A percentile compares a stretch with the other conserved stretches of the same genome.
These are phyloP conservation scores for Mus spretus DNA, from an alignment of 2,797 vertebrate species.

Conservation along the genomic window DNA sequence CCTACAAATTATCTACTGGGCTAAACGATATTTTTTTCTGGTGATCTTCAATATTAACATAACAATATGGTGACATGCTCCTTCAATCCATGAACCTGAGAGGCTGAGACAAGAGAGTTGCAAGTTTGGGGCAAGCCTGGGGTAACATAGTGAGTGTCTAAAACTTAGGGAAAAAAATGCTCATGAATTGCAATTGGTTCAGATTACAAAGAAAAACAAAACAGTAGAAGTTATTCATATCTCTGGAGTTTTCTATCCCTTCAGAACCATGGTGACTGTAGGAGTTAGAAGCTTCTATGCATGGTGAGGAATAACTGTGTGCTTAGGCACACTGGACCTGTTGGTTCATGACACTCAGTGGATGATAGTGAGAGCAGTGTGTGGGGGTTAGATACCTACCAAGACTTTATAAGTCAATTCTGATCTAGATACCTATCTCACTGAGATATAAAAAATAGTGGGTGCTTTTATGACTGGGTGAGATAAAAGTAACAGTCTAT, in stretches of 20 bases:
- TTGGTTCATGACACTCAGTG: not conserved
- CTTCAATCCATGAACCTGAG: not conserved
- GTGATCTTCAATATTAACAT: slow-evolving; percentile 29
- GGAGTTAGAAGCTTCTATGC: not conserved
- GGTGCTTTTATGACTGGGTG: not conserved
- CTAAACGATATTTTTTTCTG: slow-evolving; percentile 17
- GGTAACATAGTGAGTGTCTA: not conserved
- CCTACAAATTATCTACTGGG: not conserved
- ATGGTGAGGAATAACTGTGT: not conserved
- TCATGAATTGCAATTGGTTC: not conserved
- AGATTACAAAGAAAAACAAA: not conserved
- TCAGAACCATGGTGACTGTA: not conserved
- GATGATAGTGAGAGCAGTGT: not conserved
- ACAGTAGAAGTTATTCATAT: not conserved
- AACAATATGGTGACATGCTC: not conserved
- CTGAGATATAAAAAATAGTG: slow-evolving; percentile 25
- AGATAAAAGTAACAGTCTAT: slow-evolving; percentile 3
- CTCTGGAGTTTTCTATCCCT: not conserved
- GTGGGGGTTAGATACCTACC: not conserved
- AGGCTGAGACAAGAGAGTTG: not conserved
- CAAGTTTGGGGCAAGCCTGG: not conserved
- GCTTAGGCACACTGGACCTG: not conserved
- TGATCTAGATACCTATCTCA: slow-evolving; percentile 11
- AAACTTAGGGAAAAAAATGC: not conserved
- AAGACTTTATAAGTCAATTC: slow-evolving; percentile 22